These are phyloP conservation scores for Ips nitidus DNA, from an alignment of 1,140 invertebrate species.

Conservation along the genomic window DNA sequence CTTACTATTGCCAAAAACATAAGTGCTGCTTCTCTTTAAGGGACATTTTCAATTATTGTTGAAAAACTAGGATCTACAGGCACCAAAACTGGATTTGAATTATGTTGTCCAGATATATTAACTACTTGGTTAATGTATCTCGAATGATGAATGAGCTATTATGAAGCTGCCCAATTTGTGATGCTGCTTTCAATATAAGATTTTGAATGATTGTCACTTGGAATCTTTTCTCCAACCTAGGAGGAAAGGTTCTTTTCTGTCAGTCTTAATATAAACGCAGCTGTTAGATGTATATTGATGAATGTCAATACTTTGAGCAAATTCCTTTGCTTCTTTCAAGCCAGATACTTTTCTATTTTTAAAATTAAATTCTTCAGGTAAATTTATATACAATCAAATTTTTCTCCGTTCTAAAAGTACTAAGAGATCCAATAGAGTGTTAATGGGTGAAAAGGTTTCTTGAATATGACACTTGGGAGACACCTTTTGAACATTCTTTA, in stretches of 20 bases:
- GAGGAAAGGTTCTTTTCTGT: too few relatives aligned
- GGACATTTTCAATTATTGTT: background rate
- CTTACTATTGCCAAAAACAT: conserved; percentile 46
- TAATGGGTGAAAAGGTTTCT: conserved; percentile 37
- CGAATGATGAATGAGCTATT: conserved; percentile 4
- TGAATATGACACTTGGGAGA: conserved; percentile 42
- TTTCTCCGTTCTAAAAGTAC: conserved; percentile 25
- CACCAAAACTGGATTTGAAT: background rate
- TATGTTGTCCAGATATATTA: conserved; percentile 13
- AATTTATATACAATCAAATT: conserved; percentile 12
- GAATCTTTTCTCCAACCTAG: too few relatives aligned
- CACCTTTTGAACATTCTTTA: conserved; percentile 54
- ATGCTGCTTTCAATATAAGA: conserved; percentile 40
- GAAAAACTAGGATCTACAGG: background rate
- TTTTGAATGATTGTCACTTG: too few relatives aligned
- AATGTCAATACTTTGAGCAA: conserved; percentile 42
- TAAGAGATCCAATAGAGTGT: conserved; percentile 33
- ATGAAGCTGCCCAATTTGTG: background rate
- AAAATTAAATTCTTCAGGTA: conserved; percentile 52
- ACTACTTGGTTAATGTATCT: conserved; percentile 9
- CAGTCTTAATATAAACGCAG: conserved; percentile 47
- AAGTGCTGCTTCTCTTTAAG: conserved; percentile 44
- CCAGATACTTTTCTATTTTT: conserved; percentile 47
- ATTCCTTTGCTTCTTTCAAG: conserved; percentile 45
- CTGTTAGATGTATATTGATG: conserved; percentile 39